Evolutionary conservation across 2,888 invertebrate species (phyloP).

Genomic region (Heterodera filipjevi): DNA sequence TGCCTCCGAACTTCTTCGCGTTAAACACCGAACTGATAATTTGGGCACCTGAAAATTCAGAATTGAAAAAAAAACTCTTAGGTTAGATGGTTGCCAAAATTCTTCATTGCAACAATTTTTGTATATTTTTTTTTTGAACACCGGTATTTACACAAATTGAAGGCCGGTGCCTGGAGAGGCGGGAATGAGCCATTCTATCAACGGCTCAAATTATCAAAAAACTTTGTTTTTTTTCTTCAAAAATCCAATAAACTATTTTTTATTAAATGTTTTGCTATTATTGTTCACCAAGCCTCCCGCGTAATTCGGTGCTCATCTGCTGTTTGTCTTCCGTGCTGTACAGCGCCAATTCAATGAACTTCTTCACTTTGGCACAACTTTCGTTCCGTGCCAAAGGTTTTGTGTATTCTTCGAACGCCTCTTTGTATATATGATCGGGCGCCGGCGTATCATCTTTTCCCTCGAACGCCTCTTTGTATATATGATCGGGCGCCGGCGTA

Average conservation of each 20-base stretch:
- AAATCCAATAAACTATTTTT: no score
- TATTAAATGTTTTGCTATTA: neutral
- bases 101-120: no score
- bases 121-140: no score
- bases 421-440: no score
- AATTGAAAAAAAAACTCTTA: no score
- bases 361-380: neutral
- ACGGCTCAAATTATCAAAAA: neutral
- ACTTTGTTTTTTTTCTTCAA: neutral
- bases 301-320: neutral
- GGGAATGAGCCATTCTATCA: no score
- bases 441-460: neutral
- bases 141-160: no score
- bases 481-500: no score
- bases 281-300: neutral
- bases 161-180: no score
- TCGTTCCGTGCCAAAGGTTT: neutral
- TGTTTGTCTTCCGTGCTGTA: neutral
- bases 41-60: neutral
- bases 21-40: slow-evolving; percentile 11
- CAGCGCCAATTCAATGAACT: neutral
- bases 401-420: neutral
- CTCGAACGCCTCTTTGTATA: no score
- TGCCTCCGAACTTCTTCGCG: neutral
- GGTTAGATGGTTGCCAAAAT: no score